phyloP scores from a whole-genome alignment of 2,888 invertebrate genomes.

The Ceramica pisi region DNA sequence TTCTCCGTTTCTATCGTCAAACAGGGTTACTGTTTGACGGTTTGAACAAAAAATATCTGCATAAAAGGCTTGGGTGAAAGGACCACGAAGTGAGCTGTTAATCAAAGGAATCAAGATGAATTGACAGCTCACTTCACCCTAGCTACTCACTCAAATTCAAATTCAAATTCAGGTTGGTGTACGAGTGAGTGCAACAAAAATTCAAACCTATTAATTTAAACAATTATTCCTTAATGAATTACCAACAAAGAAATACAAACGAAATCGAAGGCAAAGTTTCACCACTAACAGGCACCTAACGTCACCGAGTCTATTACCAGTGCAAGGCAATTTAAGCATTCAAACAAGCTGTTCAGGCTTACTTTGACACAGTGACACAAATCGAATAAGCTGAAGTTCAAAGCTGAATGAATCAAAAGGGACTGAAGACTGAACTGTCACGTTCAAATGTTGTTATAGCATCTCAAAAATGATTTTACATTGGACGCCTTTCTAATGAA shows the following conservation, averaged over 20 bases:
- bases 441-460: not conserved
- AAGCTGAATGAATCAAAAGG: constrained; percentile 23
- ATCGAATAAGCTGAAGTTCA: constrained; percentile 17
- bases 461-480: not conserved
- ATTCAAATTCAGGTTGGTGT: no score
- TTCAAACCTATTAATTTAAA: not conserved
- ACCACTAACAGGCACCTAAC: not conserved
- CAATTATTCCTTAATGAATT: not conserved
- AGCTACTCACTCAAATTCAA: no score
- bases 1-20: no score
- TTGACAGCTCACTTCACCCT: no score
- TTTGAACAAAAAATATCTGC: no score
- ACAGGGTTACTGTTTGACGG: no score
- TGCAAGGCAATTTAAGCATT: constrained; percentile 24
- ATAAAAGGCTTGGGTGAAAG: no score
- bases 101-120: no score
- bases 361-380: constrained; percentile 16
- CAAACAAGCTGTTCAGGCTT: constrained; percentile 2
- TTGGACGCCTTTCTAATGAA: not conserved
- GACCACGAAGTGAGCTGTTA: no score
- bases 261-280: not conserved
- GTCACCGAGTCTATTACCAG: constrained; percentile 15
- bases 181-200: not conserved
- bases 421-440: not conserved
- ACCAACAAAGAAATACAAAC: not conserved